These are phyloP conservation scores for Poeciliopsis turrubarensis DNA, from an alignment of 2,113 vertebrate species.

Conservation along the genomic window DNA sequence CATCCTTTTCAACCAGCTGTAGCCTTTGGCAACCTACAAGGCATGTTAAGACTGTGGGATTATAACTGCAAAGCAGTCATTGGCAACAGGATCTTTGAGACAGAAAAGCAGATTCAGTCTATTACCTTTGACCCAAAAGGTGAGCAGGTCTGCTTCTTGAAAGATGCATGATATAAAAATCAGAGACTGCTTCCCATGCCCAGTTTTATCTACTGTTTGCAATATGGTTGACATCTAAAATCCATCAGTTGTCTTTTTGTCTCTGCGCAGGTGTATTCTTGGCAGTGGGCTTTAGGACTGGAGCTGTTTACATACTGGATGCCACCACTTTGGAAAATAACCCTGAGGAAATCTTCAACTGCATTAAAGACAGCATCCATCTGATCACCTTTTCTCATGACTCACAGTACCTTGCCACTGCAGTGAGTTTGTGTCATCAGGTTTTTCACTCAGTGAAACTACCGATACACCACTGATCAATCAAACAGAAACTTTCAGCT, in stretches of 20 bases:
- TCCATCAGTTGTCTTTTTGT: too few relatives aligned
- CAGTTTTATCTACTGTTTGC: too few relatives aligned
- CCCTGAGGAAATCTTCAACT: constrained; percentile 76
- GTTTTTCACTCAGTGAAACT: neutral
- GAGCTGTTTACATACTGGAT: constrained; percentile 86
- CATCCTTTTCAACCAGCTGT: constrained; percentile 83
- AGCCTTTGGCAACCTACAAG: constrained; percentile 82
- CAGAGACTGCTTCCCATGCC: neutral
- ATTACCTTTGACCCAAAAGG: constrained; percentile 87
- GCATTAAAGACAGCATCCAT: constrained; percentile 79
- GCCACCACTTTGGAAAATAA: constrained; percentile 80
- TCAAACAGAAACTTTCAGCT: too few relatives aligned
- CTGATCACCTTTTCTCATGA: constrained; percentile 88
- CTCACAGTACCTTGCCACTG: constrained; percentile 88
- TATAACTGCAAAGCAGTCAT: constrained; percentile 76
- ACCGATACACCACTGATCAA: neutral
- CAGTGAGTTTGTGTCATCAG: constrained; percentile 77
- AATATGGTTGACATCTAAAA: too few relatives aligned
- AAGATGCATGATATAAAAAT: neutral
- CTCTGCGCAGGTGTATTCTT: constrained; percentile 81
- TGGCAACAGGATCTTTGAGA: constrained; percentile 81
- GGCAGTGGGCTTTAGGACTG: constrained; percentile 86
- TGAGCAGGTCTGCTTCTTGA: constrained; percentile 52
- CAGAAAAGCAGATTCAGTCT: constrained; percentile 69
- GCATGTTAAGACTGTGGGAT: constrained; percentile 88